These are phyloP conservation scores for Lontra canadensis DNA, from an alignment of 2,113 vertebrate species.

Conservation along the genomic window DNA sequence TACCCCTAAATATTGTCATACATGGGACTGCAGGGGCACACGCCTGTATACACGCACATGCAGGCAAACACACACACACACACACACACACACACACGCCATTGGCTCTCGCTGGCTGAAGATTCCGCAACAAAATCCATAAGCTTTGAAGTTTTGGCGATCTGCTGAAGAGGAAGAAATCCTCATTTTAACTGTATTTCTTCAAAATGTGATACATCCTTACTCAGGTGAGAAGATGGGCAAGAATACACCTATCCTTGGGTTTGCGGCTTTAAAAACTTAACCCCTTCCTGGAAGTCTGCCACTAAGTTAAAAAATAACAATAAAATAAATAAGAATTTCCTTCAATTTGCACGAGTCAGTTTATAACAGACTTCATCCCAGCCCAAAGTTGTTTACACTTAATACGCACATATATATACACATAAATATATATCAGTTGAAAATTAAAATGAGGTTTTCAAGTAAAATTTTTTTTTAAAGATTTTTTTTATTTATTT, in stretches of 20 bases:
- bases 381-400: neutral
- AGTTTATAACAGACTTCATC: neutral
- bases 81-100: neutral
- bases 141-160: neutral
- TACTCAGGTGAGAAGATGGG: neutral
- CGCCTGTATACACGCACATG: fast-evolving
- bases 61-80: fast-evolving
- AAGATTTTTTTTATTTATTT: too few species aligned
- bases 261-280: neutral
- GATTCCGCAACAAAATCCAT: neutral
- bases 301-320: neutral
- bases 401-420: neutral
- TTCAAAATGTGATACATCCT: neutral
- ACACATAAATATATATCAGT: neutral
- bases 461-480: constrained; percentile 35
- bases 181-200: neutral
- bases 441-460: neutral
- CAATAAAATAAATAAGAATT: neutral
- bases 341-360: neutral
- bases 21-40: fast-evolving
- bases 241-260: neutral
- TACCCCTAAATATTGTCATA: neutral
- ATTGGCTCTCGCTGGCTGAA: neutral
- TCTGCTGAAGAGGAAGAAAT: neutral
- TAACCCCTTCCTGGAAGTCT: neutral